phyloP scores from a whole-genome alignment of 2,888 invertebrate species.

The Spodoptera littoralis region DNA sequence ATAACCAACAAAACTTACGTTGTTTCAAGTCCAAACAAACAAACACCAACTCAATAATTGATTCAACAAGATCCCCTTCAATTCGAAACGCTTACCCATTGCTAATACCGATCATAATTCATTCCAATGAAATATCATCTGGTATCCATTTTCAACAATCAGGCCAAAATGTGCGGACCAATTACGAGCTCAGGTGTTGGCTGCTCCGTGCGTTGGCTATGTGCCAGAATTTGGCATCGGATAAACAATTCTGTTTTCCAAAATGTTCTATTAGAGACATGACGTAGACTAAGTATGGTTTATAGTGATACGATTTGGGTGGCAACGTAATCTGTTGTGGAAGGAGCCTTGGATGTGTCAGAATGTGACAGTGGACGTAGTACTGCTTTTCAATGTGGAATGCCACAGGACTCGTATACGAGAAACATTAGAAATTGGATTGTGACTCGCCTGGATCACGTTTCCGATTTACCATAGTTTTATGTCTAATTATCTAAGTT shows the following conservation, averaged over 20 bases:
- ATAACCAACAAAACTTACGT: no score
- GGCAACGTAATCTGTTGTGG: slow-evolving; percentile 7
- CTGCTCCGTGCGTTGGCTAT: slow-evolving; percentile 51
- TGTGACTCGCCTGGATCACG: no score
- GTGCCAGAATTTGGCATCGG: slow-evolving; percentile 44
- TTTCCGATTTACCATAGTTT: no score
- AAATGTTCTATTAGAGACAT: slow-evolving; percentile 46
- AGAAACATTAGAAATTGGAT: no score
- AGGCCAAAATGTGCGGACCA: slow-evolving; percentile 65
- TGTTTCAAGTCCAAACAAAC: no score
- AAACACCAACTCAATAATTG: neutral
- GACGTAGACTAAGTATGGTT: slow-evolving; percentile 45
- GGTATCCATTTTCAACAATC: slow-evolving; percentile 57
- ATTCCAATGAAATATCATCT: slow-evolving; percentile 54
- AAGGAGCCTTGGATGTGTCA: neutral
- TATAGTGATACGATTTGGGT: slow-evolving; percentile 27
- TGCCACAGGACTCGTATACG: no score
- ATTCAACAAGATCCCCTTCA: slow-evolving; percentile 6
- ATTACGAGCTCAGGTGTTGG: slow-evolving; percentile 70
- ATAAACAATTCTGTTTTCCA: slow-evolving; percentile 58
- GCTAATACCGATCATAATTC: slow-evolving; percentile 44
- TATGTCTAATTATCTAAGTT: no score
- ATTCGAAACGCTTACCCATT: slow-evolving; percentile 24
- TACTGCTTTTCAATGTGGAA: no score
- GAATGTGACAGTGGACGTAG: no score